Base-by-base conservation (phyloP, 2,888 invertebrate genomes). In the Synanthedon formicaeformis region DNA sequence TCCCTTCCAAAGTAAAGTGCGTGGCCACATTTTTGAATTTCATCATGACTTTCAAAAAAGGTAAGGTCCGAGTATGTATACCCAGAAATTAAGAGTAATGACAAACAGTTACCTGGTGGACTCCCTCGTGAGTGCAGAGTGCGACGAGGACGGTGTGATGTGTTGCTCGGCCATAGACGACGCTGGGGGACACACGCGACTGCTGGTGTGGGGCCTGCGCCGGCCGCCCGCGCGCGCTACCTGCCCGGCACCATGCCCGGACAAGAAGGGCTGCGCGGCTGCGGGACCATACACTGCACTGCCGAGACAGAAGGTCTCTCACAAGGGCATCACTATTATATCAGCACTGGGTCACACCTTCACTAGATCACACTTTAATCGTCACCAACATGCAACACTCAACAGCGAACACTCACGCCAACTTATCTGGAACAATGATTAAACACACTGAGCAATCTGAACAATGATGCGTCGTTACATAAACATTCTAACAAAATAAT, bases 141-240 rank as follows among this genome's bases (percentile, higher is more conserved):
- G 91, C 89, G 90, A 89, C 89, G 85, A 58, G 81, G 79, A 89
- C 89, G 91, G 90, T 90, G 90, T 90, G 89, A 90, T 92, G 92
- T 92, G 92, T 92, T 93, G 93, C 92, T 94, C 93, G 93, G 94
- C 94, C 94, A 94, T 94, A 94, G 94, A 93, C 94, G 92, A 92
- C 91, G 92, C 92, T 92, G 86, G 91, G 90, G 90, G 88, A 91
- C 90, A 90, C 91, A 76, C 85, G 84, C 84, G 81, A 78, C 81
- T 82, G 83, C 85, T 83, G 79, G 78, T 83, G 81, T 78, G 85
- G 81, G 86, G 87, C 85, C 83, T 83, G 86, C 85, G 85, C 81
- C 82, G 84, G 87, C 87, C 84, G 75, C 85, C 86, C 83, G 85
- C 84, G 86, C 86, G 82, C 84, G 86, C 88, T 87, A 86, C 86